Conservation (phyloP, 2,797 vertebrate species). For the Molothrus aeneus region DNA sequence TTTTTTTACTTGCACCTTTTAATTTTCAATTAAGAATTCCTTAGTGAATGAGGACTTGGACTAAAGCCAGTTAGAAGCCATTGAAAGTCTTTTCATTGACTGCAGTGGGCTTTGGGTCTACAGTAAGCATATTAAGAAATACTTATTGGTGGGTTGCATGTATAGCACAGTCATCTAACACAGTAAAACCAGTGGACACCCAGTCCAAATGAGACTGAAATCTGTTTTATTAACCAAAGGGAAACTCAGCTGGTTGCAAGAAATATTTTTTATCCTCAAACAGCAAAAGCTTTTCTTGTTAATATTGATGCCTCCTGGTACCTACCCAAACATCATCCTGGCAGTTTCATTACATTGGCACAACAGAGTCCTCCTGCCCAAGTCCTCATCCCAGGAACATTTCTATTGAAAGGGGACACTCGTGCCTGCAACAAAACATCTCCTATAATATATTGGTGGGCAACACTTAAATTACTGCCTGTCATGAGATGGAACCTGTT, state of each 20-base stretch:
- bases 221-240: not conserved
- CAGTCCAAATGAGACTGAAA: not conserved
- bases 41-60: not conserved
- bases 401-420: not conserved
- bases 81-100: slow-evolving; percentile 18
- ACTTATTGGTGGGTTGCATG: not conserved
- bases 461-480: not conserved
- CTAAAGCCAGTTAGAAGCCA: not conserved
- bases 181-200: not conserved
- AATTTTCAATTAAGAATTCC: slow-evolving; percentile 34
- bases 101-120: not conserved
- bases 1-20: not conserved
- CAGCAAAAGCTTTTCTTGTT: not conserved
- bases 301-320: not conserved
- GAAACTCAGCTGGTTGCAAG: not conserved
- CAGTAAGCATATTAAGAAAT: not conserved
- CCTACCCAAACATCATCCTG: not conserved
- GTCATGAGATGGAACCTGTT: not conserved
- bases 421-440: not conserved
- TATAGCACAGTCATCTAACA: not conserved
- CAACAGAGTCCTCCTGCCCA: not conserved
- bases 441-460: not conserved
- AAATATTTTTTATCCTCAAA: not conserved
- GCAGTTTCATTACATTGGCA: not conserved
- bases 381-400: not conserved